Evolutionary conservation across 2,888 invertebrate species (phyloP).

Genomic region (Volucella inflata): DNA sequence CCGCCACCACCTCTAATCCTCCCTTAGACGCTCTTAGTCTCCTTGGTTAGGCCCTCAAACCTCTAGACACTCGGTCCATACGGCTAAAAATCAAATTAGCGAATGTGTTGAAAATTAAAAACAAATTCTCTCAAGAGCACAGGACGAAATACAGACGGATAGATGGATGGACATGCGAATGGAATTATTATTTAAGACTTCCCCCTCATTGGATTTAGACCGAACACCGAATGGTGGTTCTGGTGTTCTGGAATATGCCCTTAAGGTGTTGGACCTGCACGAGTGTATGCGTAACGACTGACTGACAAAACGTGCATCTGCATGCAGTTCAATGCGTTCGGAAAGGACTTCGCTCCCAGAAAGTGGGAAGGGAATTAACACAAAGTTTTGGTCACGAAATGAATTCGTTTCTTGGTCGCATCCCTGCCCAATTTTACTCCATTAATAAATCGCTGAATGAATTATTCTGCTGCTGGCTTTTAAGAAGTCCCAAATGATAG

Average conservation of each 20-base stretch:
- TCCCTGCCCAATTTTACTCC: constrained; percentile 75
- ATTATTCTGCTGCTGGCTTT: constrained; percentile 80
- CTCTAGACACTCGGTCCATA: constrained; percentile 12
- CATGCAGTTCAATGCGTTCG: constrained; percentile 30
- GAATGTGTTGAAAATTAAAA: constrained; percentile 84
- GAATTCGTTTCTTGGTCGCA: constrained; percentile 62
- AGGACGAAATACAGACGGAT: constrained; percentile 66
- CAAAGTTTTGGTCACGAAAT: constrained; percentile 73
- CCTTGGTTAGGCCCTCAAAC: no score
- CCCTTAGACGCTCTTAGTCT: constrained; percentile 7
- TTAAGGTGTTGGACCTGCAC: constrained; percentile 59
- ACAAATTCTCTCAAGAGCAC: constrained; percentile 81
- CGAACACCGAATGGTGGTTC: constrained; percentile 23
- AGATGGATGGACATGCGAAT: constrained; percentile 76
- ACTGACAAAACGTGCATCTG: constrained; percentile 19
- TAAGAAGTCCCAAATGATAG: constrained; percentile 76
- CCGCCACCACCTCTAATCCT: constrained; percentile 47
- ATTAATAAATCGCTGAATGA: constrained; percentile 82
- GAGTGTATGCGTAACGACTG: constrained; percentile 24
- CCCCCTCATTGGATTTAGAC: constrained; percentile 61
- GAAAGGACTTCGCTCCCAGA: constrained; percentile 37
- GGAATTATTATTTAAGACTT: constrained; percentile 77
- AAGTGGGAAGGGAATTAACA: constrained; percentile 64
- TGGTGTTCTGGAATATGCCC: constrained; percentile 56
- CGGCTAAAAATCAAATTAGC: constrained; percentile 84